A percentile compares a stretch with the other conserved stretches of the same genome.
Evolutionary conservation across 2,888 invertebrate genomes (phyloP).

Genomic region (Isoperla grammatica): DNA sequence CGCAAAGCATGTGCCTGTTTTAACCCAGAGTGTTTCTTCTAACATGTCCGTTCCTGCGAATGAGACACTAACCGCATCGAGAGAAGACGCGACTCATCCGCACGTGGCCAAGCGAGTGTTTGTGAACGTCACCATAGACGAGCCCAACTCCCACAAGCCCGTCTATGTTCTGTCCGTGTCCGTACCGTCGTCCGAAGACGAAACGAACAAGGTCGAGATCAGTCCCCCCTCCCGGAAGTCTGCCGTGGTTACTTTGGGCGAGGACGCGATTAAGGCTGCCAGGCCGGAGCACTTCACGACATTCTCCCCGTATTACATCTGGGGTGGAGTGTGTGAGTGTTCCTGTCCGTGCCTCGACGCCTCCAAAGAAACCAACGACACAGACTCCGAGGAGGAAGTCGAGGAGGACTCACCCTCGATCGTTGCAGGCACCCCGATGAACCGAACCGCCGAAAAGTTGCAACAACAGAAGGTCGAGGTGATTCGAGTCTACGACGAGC

Average conservation of each 20-base stretch:
- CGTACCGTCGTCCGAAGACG: constrained; percentile 60
- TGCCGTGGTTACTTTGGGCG: constrained; percentile 26
- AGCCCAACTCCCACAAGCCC: constrained; percentile 43
- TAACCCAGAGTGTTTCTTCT: constrained; percentile 23
- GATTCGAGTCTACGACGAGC: no score
- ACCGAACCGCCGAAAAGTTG: constrained; percentile 1
- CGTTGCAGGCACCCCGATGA: constrained; percentile 9
- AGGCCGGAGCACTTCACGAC: constrained; percentile 25
- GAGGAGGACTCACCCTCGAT: not conserved
- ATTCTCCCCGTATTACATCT: constrained; percentile 39
- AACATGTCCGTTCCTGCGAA: constrained; percentile 19
- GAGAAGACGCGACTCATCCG: not conserved
- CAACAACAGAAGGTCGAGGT: constrained; percentile 15
- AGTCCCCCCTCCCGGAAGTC: constrained; percentile 27
- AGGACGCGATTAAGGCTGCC: constrained; percentile 17
- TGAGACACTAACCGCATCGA: constrained; percentile 5
- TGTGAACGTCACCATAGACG: constrained; percentile 73
- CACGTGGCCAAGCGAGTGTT: constrained; percentile 56
- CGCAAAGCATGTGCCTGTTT: constrained; percentile 21
- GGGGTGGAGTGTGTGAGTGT: constrained; percentile 67
- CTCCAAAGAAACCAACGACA: constrained; percentile 38
- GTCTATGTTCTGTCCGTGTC: constrained; percentile 76
- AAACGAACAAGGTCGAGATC: constrained; percentile 48
- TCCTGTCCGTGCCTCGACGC: constrained; percentile 63
- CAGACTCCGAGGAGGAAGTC: constrained; percentile 26